Percentiles rank a stretch among this genome's conserved stretches.
These are phyloP conservation scores for Microcebus lehilahytsara DNA, from an alignment of 2,113 vertebrate species.

Conservation along the genomic window DNA sequence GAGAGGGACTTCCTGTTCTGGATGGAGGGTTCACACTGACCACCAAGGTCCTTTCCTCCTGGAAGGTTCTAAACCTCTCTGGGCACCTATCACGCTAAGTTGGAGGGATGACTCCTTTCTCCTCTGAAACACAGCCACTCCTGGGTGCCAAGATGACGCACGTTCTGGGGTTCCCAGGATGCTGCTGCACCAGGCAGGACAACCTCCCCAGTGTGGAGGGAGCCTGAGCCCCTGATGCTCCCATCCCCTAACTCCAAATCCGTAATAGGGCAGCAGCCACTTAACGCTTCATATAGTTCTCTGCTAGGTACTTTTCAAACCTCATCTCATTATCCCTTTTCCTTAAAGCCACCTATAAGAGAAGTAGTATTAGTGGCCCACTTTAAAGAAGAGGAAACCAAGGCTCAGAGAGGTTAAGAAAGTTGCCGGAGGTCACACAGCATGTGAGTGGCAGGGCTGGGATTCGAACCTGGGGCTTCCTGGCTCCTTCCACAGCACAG, in stretches of 20 bases:
- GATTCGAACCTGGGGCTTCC: not conserved
- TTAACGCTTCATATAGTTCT: too few species aligned
- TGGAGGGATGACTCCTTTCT: not conserved
- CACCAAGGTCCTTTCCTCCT: too few species aligned
- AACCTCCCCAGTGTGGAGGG: not conserved
- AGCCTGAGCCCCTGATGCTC: accelerated
- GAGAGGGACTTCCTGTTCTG: not conserved
- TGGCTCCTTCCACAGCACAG: not conserved
- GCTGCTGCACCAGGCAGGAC: not conserved
- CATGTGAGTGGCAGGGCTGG: not conserved
- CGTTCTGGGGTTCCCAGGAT: accelerated
- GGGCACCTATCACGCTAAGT: not conserved
- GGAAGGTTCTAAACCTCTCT: not conserved
- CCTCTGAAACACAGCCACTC: not conserved
- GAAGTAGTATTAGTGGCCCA: not conserved
- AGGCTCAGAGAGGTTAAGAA: slow-evolving; percentile 14
- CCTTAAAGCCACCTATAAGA: not conserved
- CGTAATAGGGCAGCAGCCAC: not conserved
- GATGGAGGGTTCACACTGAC: not conserved
- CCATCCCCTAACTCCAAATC: not conserved
- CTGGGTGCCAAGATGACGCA: not conserved
- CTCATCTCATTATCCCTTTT: not conserved
- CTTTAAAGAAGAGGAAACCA: not conserved
- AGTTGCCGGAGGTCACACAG: not conserved
- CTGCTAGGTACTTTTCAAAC: not conserved